Conservation (phyloP, 2,113 vertebrate genomes). For the Catharus fuscescens region DNA sequence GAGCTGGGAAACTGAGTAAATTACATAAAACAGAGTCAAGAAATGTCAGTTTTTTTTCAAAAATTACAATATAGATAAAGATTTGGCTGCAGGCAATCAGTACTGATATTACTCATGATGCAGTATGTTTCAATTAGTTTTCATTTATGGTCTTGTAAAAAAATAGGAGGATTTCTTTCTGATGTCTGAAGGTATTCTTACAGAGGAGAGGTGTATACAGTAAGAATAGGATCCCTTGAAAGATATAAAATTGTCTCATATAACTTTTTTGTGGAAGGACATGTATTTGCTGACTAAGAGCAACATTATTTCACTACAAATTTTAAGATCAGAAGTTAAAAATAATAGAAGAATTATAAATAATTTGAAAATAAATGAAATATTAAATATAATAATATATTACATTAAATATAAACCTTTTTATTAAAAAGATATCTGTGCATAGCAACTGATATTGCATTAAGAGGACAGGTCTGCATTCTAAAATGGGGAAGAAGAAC, state of each 20-base stretch:
- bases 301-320: background rate
- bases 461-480: background rate
- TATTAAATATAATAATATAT: background rate
- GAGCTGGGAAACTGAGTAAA: background rate
- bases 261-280: background rate
- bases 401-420: background rate
- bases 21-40: background rate
- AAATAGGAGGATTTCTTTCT: background rate
- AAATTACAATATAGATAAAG: background rate
- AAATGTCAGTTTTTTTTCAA: background rate
- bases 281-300: background rate
- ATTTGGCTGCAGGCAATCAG: background rate
- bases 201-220: fast-evolving
- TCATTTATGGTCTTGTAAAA: background rate
- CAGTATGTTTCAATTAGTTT: background rate
- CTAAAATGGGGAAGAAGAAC: background rate
- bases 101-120: background rate
- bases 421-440: background rate
- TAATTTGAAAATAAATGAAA: background rate
- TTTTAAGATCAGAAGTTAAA: background rate
- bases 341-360: background rate
- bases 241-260: background rate
- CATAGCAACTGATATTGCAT: background rate
- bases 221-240: background rate
- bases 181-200: background rate